Base-by-base conservation (phyloP, 2,113 vertebrate species). In the Procavia capensis region DNA sequence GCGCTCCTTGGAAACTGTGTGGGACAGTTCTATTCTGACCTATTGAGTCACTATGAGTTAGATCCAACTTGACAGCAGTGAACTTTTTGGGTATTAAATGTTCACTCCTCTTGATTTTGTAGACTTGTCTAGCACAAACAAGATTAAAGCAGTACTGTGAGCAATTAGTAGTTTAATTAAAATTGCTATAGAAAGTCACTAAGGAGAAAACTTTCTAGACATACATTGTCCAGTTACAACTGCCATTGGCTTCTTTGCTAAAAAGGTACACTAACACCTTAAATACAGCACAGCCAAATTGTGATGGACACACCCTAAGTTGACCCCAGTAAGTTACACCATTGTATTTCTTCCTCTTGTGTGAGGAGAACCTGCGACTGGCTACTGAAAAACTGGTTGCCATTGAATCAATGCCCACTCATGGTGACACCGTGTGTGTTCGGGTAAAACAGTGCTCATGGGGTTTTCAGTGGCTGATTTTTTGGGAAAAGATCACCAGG, bases 71-170 rank as follows among this genome's bases (percentile, higher is more conserved):
- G n/a, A n/a, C n/a, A n/a, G n/a, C n/a, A n/a, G n/a, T n/a, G n/a
- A n/a, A n/a, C n/a, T n/a, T n/a, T n/a, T n/a, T n/a, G n/a, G n/a
- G n/a, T 66, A 72, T 34, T 85, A 66, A 85, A 79, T 9, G 17
- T 68, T 95, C 83, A 39, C 11, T 80, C 27, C n/a, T 88, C 63
- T 91, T 84, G 36, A 78, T 85, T 79, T 91, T 78, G 61, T 39
- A 84, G 80, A 68, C 9, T 72, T 79, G 36, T 22, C 19, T 13
- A 88, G 41, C 20, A 66, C 6, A 82, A 90, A 20, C 2, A 66
- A 34, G 14, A 54, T 82, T 54, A 68, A 59, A 64, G 10, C 66
- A 84, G 34, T 66, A 91, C 47, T 89, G 57, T 68, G 61, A 93
- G 2, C 22, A 80, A 66, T 16, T 68, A 64, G 31, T 36, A 45